Evolutionary conservation across 2,797 vertebrate genomes (phyloP).

Genomic region (Myotis findleyi): DNA sequence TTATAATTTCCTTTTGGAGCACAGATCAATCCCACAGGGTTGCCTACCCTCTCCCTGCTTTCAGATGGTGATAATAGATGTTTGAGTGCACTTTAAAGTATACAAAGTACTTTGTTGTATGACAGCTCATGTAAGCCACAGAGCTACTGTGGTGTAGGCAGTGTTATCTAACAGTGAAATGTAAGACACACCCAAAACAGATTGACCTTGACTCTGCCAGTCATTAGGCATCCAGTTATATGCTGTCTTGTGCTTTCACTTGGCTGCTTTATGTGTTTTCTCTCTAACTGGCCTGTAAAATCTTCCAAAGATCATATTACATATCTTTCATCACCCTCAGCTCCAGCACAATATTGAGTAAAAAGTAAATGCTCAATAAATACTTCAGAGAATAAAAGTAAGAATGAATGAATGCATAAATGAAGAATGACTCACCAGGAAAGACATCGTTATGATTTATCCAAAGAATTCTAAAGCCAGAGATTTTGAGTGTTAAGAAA

Average conservation of each 20-base stretch:
- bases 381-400: conserved; percentile 38
- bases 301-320: neutral
- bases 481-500: neutral
- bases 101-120: neutral
- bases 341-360: neutral
- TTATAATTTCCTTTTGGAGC: neutral
- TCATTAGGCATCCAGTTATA: neutral
- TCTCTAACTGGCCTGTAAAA: neutral
- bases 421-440: neutral
- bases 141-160: neutral
- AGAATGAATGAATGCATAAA: conserved; percentile 39
- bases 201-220: neutral
- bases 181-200: neutral
- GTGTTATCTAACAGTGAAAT: neutral
- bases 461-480: neutral
- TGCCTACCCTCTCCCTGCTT: neutral
- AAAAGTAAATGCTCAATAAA: conserved; percentile 5
- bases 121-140: neutral
- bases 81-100: neutral
- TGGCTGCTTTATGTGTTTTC: neutral
- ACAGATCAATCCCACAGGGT: neutral
- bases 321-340: neutral
- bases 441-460: neutral
- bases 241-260: neutral
- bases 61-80: neutral